phyloP scores from a whole-genome alignment of 2,797 vertebrate genomes.

The Pterois miles region DNA sequence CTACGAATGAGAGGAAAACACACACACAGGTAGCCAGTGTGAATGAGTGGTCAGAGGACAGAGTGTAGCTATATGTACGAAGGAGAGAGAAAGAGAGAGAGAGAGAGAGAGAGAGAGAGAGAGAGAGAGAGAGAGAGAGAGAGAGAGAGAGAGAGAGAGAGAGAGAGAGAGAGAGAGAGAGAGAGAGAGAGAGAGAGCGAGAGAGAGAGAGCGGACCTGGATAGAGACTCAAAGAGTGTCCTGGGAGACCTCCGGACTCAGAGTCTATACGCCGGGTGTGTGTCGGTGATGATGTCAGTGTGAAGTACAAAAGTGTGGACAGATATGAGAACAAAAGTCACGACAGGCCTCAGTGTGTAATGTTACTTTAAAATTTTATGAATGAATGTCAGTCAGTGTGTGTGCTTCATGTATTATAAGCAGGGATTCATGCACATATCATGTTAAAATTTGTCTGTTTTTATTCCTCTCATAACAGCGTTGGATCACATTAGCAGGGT shows the following conservation, averaged over 20 bases:
- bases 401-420: not conserved
- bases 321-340: conserved; percentile 56
- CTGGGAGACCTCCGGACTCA: conserved; percentile 43
- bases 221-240: conserved; percentile 40
- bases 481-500: not conserved
- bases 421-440: not conserved
- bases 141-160: conserved; percentile 26
- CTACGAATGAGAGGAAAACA: conserved; percentile 73
- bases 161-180: conserved; percentile 23
- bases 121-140: conserved; percentile 26
- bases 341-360: not conserved
- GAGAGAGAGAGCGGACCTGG: conserved; percentile 17
- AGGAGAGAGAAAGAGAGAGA: conserved; percentile 22
- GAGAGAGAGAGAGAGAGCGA: conserved; percentile 2
- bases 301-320: conserved; percentile 62
- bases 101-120: conserved; percentile 26
- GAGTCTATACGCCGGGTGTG: conserved; percentile 39
- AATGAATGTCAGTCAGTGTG: conserved; percentile 42
- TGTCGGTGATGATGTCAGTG: conserved; percentile 65
- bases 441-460: not conserved
- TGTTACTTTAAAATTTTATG: conserved; percentile 46
- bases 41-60: conserved; percentile 52
- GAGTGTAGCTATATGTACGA: not conserved
- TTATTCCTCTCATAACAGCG: not conserved
- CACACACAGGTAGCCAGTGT: conserved; percentile 57